These are phyloP conservation scores for Saguinus midas DNA, from an alignment of 2,113 vertebrate species.

Conservation along the genomic window DNA sequence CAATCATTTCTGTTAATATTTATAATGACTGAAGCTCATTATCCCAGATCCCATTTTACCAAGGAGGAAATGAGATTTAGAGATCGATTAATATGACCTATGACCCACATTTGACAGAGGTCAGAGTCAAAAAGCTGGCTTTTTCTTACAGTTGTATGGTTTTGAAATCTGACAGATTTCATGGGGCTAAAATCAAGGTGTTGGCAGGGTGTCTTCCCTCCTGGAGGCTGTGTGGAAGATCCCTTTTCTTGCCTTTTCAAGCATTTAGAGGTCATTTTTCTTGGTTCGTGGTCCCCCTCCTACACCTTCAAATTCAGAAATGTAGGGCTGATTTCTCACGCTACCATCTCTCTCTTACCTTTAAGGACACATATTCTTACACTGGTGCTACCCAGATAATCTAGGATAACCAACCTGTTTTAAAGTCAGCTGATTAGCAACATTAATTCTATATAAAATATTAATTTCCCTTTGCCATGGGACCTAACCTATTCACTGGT, in stretches of 20 bases:
- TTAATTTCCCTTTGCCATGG: neutral
- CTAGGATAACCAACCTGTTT: neutral
- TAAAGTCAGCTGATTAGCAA: neutral
- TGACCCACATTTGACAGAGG: neutral
- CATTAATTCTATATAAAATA: neutral
- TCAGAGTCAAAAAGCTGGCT: neutral
- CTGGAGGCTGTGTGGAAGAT: neutral
- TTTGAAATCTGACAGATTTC: neutral
- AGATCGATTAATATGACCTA: neutral
- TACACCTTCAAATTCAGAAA: neutral
- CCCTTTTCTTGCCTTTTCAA: neutral
- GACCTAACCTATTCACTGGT: neutral
- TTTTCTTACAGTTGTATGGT: neutral
- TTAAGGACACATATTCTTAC: neutral
- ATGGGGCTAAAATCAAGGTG: neutral
- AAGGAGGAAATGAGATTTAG: neutral
- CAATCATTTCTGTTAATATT: neutral
- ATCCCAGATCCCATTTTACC: neutral
- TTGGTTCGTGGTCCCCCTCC: neutral
- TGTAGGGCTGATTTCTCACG: neutral
- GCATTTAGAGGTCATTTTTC: neutral
- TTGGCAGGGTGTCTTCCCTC: neutral
- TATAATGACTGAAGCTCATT: neutral
- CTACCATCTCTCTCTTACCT: neutral
- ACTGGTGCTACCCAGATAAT: too few relatives aligned